Evolutionary conservation across 1,140 invertebrate species (phyloP).

Genomic region (Eriocheir sinensis): DNA sequence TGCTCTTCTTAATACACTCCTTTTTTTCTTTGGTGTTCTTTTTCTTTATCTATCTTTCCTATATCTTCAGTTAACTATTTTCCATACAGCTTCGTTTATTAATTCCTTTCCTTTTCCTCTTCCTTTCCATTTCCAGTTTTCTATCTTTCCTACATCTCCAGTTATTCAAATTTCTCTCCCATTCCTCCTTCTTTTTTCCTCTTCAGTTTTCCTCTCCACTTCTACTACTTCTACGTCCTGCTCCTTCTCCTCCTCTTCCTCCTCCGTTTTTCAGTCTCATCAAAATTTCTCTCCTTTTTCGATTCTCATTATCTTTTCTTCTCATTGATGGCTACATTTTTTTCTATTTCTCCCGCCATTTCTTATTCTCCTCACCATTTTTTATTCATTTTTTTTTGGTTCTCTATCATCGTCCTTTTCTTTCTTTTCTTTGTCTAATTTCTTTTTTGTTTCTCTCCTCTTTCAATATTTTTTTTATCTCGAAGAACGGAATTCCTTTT

Average conservation of each 20-base stretch:
- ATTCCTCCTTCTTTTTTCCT: not conserved
- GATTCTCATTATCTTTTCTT: not conserved
- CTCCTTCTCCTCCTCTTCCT: slow-evolving; percentile 7
- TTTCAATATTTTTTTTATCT: no score
- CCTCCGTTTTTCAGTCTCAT: not conserved
- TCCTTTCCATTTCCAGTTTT: not conserved
- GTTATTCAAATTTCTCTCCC: not conserved
- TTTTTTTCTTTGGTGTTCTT: not conserved
- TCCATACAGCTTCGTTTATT: not conserved
- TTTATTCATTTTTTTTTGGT: not conserved
- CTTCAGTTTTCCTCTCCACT: not conserved
- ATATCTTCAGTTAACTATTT: not conserved
- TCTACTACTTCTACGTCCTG: not conserved
- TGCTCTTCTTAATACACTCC: not conserved
- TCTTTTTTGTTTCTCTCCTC: no score
- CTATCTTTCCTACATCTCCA: not conserved
- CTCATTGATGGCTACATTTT: not conserved
- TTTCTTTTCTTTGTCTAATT: not conserved
- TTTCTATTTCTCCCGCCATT: not conserved
- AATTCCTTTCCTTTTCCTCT: no score
- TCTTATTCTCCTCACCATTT: not conserved
- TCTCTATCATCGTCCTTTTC: not conserved
- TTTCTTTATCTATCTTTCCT: not conserved
- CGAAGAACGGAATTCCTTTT: no score
- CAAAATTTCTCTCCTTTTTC: not conserved